A percentile compares a stretch with the other conserved stretches of the same genome.
Conservation (phyloP, 2,797 vertebrate species). For the Rhinoraja longicauda region DNA sequence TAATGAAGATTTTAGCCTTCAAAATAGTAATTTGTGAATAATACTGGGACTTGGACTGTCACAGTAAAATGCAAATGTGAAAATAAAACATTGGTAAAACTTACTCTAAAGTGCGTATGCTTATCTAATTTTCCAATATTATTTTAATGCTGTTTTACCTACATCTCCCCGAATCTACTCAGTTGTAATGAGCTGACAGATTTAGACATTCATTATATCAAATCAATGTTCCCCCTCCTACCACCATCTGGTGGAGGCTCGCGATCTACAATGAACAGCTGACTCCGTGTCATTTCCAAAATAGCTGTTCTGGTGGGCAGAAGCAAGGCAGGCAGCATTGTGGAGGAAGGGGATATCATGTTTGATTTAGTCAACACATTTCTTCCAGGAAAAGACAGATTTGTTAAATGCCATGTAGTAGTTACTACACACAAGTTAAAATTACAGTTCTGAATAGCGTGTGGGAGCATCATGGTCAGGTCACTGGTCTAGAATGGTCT, state of each 20-base stretch:
- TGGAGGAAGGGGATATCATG: neutral
- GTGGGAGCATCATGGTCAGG: no score
- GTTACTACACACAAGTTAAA: no score
- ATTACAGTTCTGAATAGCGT: no score
- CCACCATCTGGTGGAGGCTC: neutral
- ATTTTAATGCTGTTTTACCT: neutral
- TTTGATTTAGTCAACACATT: neutral
- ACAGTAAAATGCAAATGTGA: slow-evolving; percentile 8
- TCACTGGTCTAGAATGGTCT: no score
- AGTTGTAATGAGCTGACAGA: neutral
- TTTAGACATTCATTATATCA: neutral
- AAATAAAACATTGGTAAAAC: slow-evolving; percentile 12
- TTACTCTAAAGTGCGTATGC: neutral
- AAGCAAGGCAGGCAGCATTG: neutral
- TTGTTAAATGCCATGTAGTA: no score
- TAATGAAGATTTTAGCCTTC: neutral
- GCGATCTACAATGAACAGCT: neutral
- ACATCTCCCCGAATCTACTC: neutral
- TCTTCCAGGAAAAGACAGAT: no score
- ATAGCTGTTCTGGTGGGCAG: neutral
- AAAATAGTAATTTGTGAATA: neutral
- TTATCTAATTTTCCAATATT: slow-evolving; percentile 3
- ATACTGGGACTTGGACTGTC: neutral
- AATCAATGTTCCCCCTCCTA: neutral
- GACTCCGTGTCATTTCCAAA: neutral